Conservation (phyloP, 1,140 invertebrate genomes). For the Pseudomyrmex dendroicus region DNA sequence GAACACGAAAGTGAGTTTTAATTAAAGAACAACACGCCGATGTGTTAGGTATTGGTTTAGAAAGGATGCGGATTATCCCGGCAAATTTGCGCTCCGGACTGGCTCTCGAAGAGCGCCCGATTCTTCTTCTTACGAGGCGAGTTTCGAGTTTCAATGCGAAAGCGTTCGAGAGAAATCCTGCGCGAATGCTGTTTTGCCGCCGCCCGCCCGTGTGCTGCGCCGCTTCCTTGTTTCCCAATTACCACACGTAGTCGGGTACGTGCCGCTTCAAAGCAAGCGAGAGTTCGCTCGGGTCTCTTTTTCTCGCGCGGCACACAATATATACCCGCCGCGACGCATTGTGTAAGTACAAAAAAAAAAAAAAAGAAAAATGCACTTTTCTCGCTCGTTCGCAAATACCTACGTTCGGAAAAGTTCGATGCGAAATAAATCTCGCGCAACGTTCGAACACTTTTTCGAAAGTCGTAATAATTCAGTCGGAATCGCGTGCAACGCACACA, state of each 20-base stretch:
- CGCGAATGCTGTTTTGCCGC: neutral
- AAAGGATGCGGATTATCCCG: constrained; percentile 34
- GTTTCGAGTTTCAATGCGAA: constrained; percentile 28
- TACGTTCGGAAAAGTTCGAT: no score
- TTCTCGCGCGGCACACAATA: neutral
- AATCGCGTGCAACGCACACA: no score
- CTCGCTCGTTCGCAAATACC: neutral
- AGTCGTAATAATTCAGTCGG: no score
- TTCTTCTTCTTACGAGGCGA: constrained; percentile 34
- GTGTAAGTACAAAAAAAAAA: neutral
- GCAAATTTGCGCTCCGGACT: neutral
- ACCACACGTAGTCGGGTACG: neutral
- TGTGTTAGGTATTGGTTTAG: neutral
- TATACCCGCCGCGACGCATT: neutral
- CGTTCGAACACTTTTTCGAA: no score
- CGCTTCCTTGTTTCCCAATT: neutral
- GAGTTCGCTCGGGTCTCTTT: neutral
- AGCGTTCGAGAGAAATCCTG: constrained; percentile 26
- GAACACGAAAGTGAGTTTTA: constrained; percentile 25
- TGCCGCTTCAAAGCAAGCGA: neutral
- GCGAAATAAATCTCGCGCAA: no score
- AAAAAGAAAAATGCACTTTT: neutral
- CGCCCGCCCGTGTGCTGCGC: neutral
- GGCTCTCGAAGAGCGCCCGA: constrained; percentile 56
- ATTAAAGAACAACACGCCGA: constrained; percentile 33